Evolutionary conservation across 2,113 vertebrate genomes (phyloP).

Genomic region (Vulpes lagopus): DNA sequence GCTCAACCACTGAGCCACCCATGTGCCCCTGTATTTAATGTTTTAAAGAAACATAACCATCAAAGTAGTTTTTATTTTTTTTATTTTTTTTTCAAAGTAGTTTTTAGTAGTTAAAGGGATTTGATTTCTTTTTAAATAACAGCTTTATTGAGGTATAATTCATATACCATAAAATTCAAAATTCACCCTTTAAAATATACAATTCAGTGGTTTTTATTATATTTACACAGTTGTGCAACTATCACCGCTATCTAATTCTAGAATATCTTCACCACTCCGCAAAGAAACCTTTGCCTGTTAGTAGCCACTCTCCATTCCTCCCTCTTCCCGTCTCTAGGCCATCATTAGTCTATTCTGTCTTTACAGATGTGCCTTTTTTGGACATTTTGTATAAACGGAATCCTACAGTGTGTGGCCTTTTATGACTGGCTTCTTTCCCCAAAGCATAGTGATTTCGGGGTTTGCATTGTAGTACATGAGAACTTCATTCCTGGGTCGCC

Average conservation of each 20-base stretch:
- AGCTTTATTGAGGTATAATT: slow-evolving; percentile 27
- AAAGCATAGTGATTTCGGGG: background rate
- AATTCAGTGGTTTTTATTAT: background rate
- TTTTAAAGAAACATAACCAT: background rate
- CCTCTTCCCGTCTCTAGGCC: background rate
- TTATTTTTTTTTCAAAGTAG: no score
- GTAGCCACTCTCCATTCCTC: background rate
- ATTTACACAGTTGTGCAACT: background rate
- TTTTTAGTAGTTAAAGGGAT: slow-evolving; percentile 50
- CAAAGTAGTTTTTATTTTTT: slow-evolving; percentile 26
- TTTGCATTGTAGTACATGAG: background rate
- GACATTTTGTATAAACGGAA: background rate
- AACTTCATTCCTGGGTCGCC: background rate
- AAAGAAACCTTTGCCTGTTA: background rate
- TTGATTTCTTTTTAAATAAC: background rate
- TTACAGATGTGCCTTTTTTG: background rate
- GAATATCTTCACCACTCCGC: background rate
- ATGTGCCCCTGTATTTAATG: background rate
- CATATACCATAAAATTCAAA: background rate
- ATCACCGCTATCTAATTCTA: background rate
- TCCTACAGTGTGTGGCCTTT: background rate
- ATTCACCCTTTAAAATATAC: background rate
- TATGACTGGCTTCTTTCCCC: background rate
- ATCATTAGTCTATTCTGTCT: background rate
- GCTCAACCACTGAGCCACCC: no score